Conservation (phyloP, 2,888 invertebrate genomes). For the Habroteleia sp. region DNA sequence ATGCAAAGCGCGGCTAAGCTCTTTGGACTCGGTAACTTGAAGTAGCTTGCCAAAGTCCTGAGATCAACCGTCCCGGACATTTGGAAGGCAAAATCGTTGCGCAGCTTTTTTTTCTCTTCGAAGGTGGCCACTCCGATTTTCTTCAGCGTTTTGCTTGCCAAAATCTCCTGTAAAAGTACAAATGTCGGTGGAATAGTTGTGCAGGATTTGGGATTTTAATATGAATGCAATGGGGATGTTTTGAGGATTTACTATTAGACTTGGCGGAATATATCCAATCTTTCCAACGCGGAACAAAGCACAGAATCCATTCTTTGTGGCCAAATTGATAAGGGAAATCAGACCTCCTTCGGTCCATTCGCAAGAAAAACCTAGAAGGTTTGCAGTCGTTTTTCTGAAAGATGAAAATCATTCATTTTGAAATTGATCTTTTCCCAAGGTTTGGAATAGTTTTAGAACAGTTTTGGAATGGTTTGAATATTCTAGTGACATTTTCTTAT, state of each 20-base stretch:
- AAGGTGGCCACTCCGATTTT: too few species aligned
- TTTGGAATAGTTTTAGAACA: too few species aligned
- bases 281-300: conserved; percentile 86
- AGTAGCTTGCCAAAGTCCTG: conserved; percentile 83
- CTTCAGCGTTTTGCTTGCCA: too few species aligned
- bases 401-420: not conserved
- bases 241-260: conserved; percentile 83
- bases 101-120: too few species aligned
- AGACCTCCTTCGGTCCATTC: conserved; percentile 90
- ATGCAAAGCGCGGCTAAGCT: conserved; percentile 86
- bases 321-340: conserved; percentile 88
- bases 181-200: too few species aligned
- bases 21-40: conserved; percentile 78
- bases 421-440: not conserved
- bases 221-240: too few species aligned
- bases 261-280: conserved; percentile 84
- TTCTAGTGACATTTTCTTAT: too few species aligned
- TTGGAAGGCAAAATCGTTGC: conserved; percentile 86
- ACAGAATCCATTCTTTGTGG: conserved; percentile 87
- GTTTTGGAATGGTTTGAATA: too few species aligned
- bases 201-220: too few species aligned
- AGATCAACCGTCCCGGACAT: conserved; percentile 86
- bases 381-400: conserved; percentile 74
- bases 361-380: conserved; percentile 89
- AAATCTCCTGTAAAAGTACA: too few species aligned